A percentile compares a stretch with the other conserved stretches of the same genome.
Conservation (phyloP, 2,113 vertebrate genomes). For the Bucco capensis region DNA sequence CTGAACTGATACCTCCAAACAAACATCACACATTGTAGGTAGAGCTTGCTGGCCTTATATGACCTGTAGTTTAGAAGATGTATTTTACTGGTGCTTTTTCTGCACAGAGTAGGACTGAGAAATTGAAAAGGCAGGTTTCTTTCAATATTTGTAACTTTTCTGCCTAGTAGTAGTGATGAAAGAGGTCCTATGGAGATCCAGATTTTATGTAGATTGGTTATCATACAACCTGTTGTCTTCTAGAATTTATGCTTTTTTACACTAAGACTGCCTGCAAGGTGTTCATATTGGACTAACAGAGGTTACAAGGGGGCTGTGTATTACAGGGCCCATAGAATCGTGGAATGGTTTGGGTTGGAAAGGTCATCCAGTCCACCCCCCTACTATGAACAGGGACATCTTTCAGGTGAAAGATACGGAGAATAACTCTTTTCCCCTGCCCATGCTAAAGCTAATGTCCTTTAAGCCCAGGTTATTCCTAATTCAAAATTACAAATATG, state of each 20-base stretch:
- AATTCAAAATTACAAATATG: neutral
- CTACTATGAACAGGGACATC: neutral
- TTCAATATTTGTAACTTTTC: neutral
- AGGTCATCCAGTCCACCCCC: neutral
- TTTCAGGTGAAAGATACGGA: neutral
- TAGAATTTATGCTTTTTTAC: neutral
- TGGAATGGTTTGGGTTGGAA: neutral
- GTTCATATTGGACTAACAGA: neutral
- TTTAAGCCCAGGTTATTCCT: conserved; percentile 15
- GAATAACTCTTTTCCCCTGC: neutral
- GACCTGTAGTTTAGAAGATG: neutral
- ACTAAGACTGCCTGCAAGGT: neutral
- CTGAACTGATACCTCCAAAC: neutral
- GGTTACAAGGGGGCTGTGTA: neutral
- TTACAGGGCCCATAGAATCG: neutral
- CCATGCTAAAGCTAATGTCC: neutral
- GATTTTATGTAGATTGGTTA: neutral
- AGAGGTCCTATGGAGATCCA: neutral
- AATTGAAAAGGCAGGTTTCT: neutral
- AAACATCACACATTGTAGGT: neutral
- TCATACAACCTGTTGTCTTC: neutral
- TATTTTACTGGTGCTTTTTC: neutral
- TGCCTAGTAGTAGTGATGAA: neutral
- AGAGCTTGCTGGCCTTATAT: neutral
- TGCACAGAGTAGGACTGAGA: neutral